phyloP scores from a whole-genome alignment of 2,888 invertebrate genomes.

The Torymus auratus region DNA sequence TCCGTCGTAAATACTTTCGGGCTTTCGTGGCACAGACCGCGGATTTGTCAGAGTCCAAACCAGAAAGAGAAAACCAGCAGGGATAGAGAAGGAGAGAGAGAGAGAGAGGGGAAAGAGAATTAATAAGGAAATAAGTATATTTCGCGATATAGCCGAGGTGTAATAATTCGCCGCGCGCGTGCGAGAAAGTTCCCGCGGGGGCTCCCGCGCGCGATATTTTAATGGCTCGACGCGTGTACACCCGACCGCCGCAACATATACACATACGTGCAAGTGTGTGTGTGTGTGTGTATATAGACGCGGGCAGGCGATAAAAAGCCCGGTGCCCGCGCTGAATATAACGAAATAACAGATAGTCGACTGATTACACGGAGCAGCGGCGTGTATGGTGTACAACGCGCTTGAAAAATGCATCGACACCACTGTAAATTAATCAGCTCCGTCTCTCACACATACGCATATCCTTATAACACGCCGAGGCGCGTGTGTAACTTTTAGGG shows the following conservation, averaged over 20 bases:
- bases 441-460: neutral
- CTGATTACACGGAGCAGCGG: neutral
- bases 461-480: too few species aligned
- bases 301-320: conserved; percentile 18
- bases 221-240: conserved; percentile 51
- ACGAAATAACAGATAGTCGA: conserved; percentile 32
- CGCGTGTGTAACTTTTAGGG: too few species aligned
- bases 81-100: conserved; percentile 47
- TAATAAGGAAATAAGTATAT: conserved; percentile 53
- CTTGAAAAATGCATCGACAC: conserved; percentile 32
- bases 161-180: conserved; percentile 43
- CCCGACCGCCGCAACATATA: neutral
- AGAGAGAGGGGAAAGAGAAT: conserved; percentile 54
- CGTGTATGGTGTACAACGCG: too few species aligned
- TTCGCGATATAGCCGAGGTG: conserved; percentile 14
- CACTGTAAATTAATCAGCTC: conserved; percentile 33
- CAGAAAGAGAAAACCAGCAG: too few species aligned
- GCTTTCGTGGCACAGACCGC: neutral
- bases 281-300: neutral
- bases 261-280: neutral
- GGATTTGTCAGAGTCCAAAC: conserved; percentile 4
- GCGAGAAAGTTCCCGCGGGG: conserved; percentile 63
- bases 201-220: conserved; percentile 62
- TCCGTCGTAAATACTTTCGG: conserved; percentile 43
- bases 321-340: neutral